A percentile compares a stretch with the other conserved stretches of the same genome.
Conservation (phyloP, 2,888 invertebrate genomes). For the Brenthis daphne region DNA sequence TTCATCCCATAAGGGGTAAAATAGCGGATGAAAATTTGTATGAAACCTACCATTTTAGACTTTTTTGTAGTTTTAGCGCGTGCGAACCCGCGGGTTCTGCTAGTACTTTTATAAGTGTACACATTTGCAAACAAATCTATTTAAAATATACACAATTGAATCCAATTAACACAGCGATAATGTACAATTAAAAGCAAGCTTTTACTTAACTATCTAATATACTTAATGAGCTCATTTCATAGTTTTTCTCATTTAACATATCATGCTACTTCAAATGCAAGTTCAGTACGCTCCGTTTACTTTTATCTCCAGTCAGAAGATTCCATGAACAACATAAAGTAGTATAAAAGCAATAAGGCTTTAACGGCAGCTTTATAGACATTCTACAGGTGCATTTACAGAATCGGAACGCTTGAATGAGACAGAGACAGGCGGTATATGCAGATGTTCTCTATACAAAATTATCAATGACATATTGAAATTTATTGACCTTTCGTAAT, state of each 20-base stretch:
- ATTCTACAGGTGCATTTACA: constrained; percentile 41
- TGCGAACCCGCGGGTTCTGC: too few relatives aligned
- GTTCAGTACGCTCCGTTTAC: constrained; percentile 16
- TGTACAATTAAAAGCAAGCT: too few relatives aligned
- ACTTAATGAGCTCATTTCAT: not conserved
- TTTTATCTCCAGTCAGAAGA: constrained; percentile 25
- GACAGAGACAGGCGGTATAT: constrained; percentile 29
- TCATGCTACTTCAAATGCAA: constrained; percentile 6
- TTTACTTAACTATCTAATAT: not conserved
- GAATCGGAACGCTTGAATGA: constrained; percentile 37
- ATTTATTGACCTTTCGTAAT: constrained; percentile 36
- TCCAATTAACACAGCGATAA: too few relatives aligned
- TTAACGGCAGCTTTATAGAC: constrained; percentile 32
- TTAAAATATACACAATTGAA: too few relatives aligned
- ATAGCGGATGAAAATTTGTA: too few relatives aligned
- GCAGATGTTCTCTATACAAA: constrained; percentile 36
- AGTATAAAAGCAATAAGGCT: constrained; percentile 35
- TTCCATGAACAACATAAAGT: constrained; percentile 32
- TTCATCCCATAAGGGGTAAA: too few relatives aligned
- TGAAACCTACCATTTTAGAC: too few relatives aligned
- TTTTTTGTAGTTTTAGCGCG: too few relatives aligned
- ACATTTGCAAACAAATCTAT: too few relatives aligned
- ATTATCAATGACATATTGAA: constrained; percentile 38
- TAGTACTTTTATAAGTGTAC: too few relatives aligned
- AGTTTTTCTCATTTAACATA: not conserved